These are phyloP conservation scores for Panopea generosa DNA, from an alignment of 2,888 invertebrate genomes.

Conservation along the genomic window DNA sequence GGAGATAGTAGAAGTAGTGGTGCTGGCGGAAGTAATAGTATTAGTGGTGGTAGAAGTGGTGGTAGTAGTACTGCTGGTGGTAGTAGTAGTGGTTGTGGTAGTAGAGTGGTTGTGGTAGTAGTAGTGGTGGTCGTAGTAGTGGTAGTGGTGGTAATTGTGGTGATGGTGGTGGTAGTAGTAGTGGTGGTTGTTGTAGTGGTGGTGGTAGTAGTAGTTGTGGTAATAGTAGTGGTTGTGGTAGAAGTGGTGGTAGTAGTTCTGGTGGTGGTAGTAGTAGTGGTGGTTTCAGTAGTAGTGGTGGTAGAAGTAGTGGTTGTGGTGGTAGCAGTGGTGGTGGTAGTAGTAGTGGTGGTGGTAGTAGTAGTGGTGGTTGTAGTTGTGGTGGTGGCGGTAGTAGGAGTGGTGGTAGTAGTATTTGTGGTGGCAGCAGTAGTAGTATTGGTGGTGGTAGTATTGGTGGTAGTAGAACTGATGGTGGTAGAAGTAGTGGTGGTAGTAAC, in stretches of 20 bases:
- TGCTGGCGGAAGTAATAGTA: background rate
- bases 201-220: background rate
- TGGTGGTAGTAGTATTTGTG: background rate
- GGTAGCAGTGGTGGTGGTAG: background rate
- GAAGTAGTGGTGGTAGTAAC: background rate
- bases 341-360: background rate
- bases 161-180: background rate
- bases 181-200: slow-evolving; percentile 1
- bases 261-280: background rate
- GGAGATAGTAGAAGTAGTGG: slow-evolving; percentile 1
- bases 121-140: slow-evolving; percentile 3
- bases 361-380: background rate
- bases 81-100: background rate
- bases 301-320: background rate
- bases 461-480: background rate
- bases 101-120: slow-evolving; percentile 2
- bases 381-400: slow-evolving; percentile 1
- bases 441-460: slow-evolving; percentile 1
- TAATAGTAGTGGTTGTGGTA: slow-evolving; percentile 4
- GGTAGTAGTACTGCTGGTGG: background rate
- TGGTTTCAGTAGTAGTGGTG: background rate
- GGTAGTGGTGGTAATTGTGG: background rate
- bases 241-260: slow-evolving; percentile 1
- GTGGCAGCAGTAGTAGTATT: background rate
- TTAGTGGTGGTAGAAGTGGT: background rate